Conservation (phyloP, 2,113 vertebrate species). For the Ornithorhynchus anatinus region DNA sequence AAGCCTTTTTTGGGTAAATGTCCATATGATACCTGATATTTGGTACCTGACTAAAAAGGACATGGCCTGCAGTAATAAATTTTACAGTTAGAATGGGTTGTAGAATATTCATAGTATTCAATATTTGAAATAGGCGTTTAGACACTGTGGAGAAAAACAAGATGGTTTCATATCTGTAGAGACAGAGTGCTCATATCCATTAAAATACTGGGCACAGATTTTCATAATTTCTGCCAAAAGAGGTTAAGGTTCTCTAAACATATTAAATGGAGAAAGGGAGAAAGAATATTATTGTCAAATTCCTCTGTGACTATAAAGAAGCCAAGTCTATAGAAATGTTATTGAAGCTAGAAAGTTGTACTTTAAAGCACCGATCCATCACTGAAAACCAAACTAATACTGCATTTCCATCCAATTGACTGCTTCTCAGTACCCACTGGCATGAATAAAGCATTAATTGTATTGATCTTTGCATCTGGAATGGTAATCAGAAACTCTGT, state of each 20-base stretch:
- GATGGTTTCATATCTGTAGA: neutral
- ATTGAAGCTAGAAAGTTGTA: slow-evolving; percentile 26
- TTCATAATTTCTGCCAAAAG: slow-evolving; percentile 14
- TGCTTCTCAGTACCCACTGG: slow-evolving; percentile 21
- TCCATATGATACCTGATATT: neutral
- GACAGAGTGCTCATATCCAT: neutral
- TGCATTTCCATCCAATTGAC: slow-evolving; percentile 18
- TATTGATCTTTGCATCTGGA: slow-evolving; percentile 18
- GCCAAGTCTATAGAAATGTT: slow-evolving; percentile 12
- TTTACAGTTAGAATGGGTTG: slow-evolving; percentile 6
- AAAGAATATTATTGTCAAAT: slow-evolving; percentile 9
- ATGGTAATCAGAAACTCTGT: slow-evolving; percentile 14
- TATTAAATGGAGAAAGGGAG: neutral
- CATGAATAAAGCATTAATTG: slow-evolving; percentile 27
- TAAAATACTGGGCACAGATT: neutral
- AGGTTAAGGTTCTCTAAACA: slow-evolving; percentile 17
- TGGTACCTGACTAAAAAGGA: neutral
- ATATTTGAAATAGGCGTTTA: neutral
- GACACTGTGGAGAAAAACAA: neutral
- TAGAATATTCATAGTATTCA: neutral
- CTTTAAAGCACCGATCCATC: slow-evolving; percentile 18
- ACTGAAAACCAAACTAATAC: neutral
- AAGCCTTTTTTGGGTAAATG: slow-evolving; percentile 2
- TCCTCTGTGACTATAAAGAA: slow-evolving; percentile 17
- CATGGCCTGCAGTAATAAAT: neutral